Conservation (phyloP, 1,140 invertebrate species). For the Macrobrachium rosenbergii region DNA sequence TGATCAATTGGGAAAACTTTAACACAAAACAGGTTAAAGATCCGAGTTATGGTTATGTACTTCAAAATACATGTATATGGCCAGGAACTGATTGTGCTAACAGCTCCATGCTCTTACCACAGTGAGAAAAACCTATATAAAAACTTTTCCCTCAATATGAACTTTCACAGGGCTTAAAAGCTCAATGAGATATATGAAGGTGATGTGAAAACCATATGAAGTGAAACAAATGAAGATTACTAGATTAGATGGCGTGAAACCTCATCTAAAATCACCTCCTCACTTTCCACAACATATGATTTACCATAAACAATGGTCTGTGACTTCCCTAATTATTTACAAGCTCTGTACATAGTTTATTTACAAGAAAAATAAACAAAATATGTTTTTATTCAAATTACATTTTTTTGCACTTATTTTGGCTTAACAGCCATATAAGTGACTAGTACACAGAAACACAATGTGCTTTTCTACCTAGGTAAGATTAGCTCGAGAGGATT, state of each 20-base stretch:
- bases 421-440: slow-evolving; percentile 47
- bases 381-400: slow-evolving; percentile 44
- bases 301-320: slow-evolving; percentile 36
- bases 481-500: slow-evolving; percentile 35
- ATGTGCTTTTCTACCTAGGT: slow-evolving; percentile 29
- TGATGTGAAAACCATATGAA: background rate
- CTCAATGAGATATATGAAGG: slow-evolving; percentile 28
- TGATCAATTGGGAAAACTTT: too few species aligned
- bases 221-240: background rate
- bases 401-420: slow-evolving; percentile 47
- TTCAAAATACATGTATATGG: slow-evolving; percentile 3
- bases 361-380: slow-evolving; percentile 60
- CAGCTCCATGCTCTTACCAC: slow-evolving; percentile 9
- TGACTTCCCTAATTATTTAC: slow-evolving; percentile 46
- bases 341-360: slow-evolving; percentile 58
- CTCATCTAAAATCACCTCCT: background rate
- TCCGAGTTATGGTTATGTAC: slow-evolving; percentile 7
- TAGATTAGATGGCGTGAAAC: background rate
- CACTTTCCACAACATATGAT: slow-evolving; percentile 3
- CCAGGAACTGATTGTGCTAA: background rate
- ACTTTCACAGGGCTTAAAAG: slow-evolving; percentile 34
- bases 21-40: slow-evolving; percentile 2
- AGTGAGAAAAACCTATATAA: slow-evolving; percentile 10
- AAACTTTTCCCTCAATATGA: slow-evolving; percentile 29
- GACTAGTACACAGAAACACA: slow-evolving; percentile 51